phyloP scores from a whole-genome alignment of 2,888 invertebrate genomes.

The Ceramica pisi region DNA sequence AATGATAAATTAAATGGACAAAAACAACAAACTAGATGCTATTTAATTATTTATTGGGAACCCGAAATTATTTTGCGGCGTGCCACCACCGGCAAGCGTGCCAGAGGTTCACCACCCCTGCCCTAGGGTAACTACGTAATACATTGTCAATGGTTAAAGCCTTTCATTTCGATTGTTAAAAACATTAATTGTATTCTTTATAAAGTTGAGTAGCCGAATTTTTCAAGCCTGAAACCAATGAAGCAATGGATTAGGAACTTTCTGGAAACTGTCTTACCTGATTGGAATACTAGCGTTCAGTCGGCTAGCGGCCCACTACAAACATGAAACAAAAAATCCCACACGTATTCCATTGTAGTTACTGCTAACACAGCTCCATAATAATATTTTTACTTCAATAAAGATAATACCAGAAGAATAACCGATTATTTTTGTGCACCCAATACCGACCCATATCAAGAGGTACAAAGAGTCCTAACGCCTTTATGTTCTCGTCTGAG shows the following conservation, averaged over 20 bases:
- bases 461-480: slow-evolving; percentile 26
- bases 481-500: slow-evolving; percentile 17
- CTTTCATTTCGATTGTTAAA: not conserved
- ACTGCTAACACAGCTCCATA: not conserved
- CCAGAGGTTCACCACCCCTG: no score
- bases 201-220: not conserved
- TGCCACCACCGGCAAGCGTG: no score
- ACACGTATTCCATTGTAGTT: slow-evolving; percentile 23
- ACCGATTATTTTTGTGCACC: slow-evolving; percentile 34
- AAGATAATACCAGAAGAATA: slow-evolving; percentile 33
- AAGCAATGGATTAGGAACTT: not conserved
- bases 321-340: slow-evolving; percentile 4
- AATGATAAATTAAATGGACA: no score
- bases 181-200: not conserved
- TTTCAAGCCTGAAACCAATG: not conserved
- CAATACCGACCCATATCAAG: slow-evolving; percentile 13
- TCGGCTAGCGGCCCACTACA: not conserved
- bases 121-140: not conserved
- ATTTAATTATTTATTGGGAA: no score
- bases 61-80: no score
- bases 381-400: slow-evolving; percentile 34
- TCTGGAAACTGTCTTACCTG: not conserved
- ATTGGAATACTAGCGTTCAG: not conserved
- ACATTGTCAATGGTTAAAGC: not conserved
- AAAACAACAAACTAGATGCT: no score